Evolutionary conservation across 2,113 vertebrate species (phyloP).

Genomic region (Theropithecus gelada): DNA sequence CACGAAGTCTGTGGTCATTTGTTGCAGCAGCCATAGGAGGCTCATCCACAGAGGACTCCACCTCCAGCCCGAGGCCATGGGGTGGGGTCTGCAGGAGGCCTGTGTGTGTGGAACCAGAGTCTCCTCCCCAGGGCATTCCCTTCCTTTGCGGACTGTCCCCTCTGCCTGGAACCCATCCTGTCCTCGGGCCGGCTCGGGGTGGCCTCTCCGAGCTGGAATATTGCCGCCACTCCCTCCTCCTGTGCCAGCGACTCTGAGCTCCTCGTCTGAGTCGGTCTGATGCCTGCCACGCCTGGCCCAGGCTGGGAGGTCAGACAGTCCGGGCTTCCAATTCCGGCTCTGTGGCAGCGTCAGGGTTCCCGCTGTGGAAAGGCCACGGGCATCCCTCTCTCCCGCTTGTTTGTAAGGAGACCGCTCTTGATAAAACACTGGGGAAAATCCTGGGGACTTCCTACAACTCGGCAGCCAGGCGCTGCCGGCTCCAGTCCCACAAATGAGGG

Average conservation of each 20-base stretch:
- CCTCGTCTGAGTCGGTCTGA: rapidly evolving
- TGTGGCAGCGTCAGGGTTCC: no score
- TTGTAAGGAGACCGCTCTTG: neutral
- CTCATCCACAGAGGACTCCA: rapidly evolving
- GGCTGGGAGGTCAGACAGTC: neutral
- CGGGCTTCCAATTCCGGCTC: neutral
- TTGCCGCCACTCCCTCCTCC: neutral
- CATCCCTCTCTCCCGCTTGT: rapidly evolving
- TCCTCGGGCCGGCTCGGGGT: neutral
- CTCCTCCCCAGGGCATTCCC: neutral
- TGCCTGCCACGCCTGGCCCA: rapidly evolving
- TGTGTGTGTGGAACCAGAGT: neutral
- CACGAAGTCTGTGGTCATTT: no score
- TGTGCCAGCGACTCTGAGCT: no score
- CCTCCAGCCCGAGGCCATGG: neutral
- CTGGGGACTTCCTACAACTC: rapidly evolving
- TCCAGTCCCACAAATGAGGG: neutral
- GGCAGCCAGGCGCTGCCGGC: neutral
- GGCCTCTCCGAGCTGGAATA: neutral
- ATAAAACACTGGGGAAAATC: neutral
- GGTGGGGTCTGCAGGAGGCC: neutral
- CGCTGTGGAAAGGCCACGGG: rapidly evolving
- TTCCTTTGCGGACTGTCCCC: neutral
- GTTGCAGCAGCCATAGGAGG: neutral
- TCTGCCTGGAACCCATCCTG: no score